Conservation (phyloP, 2,113 vertebrate genomes). For the Aspiorhynchus laticeps region DNA sequence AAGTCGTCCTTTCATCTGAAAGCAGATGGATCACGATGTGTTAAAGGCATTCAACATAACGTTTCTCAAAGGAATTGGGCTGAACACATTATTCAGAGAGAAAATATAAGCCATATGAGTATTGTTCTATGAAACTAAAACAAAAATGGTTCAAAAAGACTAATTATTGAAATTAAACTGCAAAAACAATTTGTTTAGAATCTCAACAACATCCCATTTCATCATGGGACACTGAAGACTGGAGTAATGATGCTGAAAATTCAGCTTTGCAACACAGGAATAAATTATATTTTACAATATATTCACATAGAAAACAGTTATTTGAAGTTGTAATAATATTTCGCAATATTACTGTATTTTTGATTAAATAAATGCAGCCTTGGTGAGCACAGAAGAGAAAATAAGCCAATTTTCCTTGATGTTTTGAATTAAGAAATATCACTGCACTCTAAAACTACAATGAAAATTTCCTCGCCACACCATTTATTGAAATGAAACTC, state of each 20-base stretch:
- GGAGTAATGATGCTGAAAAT: neutral
- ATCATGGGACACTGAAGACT: neutral
- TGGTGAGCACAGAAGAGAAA: neutral
- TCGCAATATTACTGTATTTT: neutral
- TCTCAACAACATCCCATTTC: neutral
- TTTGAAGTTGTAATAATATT: neutral
- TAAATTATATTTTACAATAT: neutral
- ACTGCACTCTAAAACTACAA: neutral
- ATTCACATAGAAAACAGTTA: neutral
- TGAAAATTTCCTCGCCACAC: neutral
- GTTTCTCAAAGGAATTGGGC: neutral
- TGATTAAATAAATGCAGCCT: neutral
- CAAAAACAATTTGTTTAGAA: neutral
- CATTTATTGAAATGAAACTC: neutral
- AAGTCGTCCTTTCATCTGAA: neutral
- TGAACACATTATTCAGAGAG: neutral
- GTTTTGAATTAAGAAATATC: neutral
- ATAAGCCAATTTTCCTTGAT: neutral
- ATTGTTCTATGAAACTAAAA: neutral
- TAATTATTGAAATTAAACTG: neutral
- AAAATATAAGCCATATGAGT: neutral
- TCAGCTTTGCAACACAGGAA: neutral
- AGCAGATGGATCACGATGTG: neutral
- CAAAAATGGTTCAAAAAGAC: neutral
- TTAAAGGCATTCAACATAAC: neutral